A percentile compares a stretch with the other conserved stretches of the same genome.
Conservation (phyloP, 2,888 invertebrate species). For the Acanthococcus lagerstroemiae region DNA sequence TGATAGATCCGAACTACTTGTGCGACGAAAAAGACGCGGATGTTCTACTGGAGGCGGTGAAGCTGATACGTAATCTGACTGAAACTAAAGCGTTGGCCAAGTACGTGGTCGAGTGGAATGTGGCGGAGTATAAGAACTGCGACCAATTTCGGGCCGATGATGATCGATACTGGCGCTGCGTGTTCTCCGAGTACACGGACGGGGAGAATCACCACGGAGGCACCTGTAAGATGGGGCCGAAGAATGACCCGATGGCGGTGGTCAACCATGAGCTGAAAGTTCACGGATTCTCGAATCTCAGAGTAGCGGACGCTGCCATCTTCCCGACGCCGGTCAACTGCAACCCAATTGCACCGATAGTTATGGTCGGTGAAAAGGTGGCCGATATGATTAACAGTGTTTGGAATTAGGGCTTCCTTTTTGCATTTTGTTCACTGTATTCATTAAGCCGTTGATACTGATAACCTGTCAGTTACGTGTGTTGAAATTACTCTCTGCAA, state of each 20-base stretch:
- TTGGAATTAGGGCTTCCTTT: no score
- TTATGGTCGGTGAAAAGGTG: slow-evolving; percentile 39
- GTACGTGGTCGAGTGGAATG: slow-evolving; percentile 36
- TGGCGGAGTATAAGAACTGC: slow-evolving; percentile 35
- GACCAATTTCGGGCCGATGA: slow-evolving; percentile 32
- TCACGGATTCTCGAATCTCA: slow-evolving; percentile 40
- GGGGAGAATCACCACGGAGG: slow-evolving; percentile 39
- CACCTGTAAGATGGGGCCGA: slow-evolving; percentile 41
- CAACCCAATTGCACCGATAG: slow-evolving; percentile 39
- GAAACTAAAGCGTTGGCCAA: slow-evolving; percentile 35
- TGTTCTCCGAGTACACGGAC: slow-evolving; percentile 35
- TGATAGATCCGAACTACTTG: slow-evolving; percentile 48
- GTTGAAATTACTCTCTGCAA: no score
- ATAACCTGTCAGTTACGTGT: no score
- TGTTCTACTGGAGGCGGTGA: slow-evolving; percentile 39
- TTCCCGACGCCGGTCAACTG: slow-evolving; percentile 42
- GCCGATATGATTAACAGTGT: no score
- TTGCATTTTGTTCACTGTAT: no score
- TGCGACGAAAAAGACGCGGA: slow-evolving; percentile 42
- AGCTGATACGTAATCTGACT: slow-evolving; percentile 37
- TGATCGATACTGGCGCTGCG: slow-evolving; percentile 38
- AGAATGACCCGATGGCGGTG: slow-evolving; percentile 39
- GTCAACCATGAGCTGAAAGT: slow-evolving; percentile 40
- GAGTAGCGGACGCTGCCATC: slow-evolving; percentile 43
- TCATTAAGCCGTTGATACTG: no score